phyloP scores from a whole-genome alignment of 2,113 vertebrate genomes.

The Plecotus auritus region DNA sequence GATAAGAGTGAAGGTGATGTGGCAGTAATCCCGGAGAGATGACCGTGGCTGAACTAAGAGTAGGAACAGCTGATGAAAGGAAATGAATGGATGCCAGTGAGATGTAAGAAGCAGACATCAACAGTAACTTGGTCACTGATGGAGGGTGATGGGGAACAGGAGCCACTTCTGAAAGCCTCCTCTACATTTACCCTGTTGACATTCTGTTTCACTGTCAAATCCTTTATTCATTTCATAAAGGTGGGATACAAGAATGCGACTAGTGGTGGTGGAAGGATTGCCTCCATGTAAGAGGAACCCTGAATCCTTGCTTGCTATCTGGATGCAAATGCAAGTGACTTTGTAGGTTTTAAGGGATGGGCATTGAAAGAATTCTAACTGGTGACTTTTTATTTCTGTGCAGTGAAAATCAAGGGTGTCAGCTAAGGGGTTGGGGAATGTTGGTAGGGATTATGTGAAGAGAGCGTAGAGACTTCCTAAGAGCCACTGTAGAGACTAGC shows the following conservation, averaged over 20 bases:
- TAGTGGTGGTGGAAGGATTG: neutral
- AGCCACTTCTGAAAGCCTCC: neutral
- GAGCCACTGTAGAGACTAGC: neutral
- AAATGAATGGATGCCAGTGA: neutral
- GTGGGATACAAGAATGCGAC: neutral
- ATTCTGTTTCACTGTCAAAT: neutral
- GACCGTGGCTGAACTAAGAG: neutral
- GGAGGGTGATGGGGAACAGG: rapidly evolving
- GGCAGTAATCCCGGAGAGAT: neutral
- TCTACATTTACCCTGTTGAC: neutral
- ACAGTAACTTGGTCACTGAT: neutral
- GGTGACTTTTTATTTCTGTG: neutral
- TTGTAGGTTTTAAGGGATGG: neutral
- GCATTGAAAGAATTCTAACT: neutral
- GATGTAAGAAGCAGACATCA: neutral
- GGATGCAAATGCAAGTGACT: neutral
- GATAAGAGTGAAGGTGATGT: neutral
- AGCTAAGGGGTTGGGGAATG: neutral
- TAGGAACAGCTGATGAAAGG: neutral
- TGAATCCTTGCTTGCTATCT: neutral
- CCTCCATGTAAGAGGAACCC: neutral
- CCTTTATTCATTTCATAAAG: neutral
- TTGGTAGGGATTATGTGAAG: neutral
- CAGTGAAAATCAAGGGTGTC: neutral
- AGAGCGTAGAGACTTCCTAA: neutral